These are phyloP conservation scores for Spodoptera exigua DNA, from an alignment of 2,888 invertebrate species.

Conservation along the genomic window DNA sequence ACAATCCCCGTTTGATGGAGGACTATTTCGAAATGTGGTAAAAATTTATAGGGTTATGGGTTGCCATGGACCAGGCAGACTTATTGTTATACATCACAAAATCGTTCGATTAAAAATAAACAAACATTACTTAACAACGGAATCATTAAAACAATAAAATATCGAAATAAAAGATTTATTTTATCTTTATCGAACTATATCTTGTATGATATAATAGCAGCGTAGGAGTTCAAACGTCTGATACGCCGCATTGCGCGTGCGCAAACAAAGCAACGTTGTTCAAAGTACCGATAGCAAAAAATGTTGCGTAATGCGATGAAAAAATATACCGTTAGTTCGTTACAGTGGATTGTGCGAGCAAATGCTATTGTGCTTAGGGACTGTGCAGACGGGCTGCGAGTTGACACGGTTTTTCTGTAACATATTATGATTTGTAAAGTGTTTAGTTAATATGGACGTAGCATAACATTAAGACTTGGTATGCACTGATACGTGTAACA, in stretches of 20 bases:
- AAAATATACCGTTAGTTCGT: conserved; percentile 66
- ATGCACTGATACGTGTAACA: no score
- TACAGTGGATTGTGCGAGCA: conserved; percentile 40
- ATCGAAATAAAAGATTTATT: conserved; percentile 28
- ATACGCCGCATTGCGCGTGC: conserved; percentile 44
- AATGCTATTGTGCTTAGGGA: conserved; percentile 41
- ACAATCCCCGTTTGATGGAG: no score
- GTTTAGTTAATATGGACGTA: no score
- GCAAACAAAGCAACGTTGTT: conserved; percentile 65
- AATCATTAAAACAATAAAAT: background rate
- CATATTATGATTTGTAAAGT: no score
- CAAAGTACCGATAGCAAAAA: conserved; percentile 74
- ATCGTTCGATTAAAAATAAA: no score
- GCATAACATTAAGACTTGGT: no score
- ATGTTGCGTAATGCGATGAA: conserved; percentile 71
- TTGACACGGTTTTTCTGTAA: background rate
- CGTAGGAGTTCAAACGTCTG: conserved; percentile 52
- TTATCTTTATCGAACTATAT: conserved; percentile 14
- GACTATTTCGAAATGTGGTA: no score
- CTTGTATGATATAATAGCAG: conserved; percentile 42
- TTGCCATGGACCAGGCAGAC: no score
- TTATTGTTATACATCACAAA: no score
- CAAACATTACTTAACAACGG: no score
- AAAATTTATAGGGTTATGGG: no score
- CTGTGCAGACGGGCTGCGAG: conserved; percentile 15